phyloP scores from a whole-genome alignment of 2,888 invertebrate species.

The Synergus japonicus region DNA sequence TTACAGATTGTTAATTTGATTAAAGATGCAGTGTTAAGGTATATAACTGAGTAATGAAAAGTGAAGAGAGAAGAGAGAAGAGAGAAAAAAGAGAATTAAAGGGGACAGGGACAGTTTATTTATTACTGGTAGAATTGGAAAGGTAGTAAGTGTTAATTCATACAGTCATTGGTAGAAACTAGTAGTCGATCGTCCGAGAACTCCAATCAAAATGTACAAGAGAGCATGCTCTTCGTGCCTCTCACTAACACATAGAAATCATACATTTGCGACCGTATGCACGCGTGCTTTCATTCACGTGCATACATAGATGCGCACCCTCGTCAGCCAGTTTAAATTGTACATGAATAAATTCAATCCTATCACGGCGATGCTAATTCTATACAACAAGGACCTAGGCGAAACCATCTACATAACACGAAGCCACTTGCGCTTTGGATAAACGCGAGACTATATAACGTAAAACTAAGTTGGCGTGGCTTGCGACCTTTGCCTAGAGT shows the following conservation, averaged over 20 bases:
- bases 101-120: neutral
- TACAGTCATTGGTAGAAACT: constrained; percentile 26
- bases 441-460: constrained; percentile 38
- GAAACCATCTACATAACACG: constrained; percentile 65
- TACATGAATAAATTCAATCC: constrained; percentile 71
- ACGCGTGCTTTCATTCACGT: constrained; percentile 39
- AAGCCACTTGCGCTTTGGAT: constrained; percentile 57
- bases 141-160: neutral
- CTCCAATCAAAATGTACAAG: constrained; percentile 13
- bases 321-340: constrained; percentile 67
- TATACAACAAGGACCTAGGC: constrained; percentile 61
- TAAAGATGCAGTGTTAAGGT: too few relatives aligned
- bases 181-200: constrained; percentile 24
- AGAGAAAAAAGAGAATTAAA: too few relatives aligned
- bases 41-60: too few relatives aligned
- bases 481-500: constrained; percentile 40
- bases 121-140: neutral
- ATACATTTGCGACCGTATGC: constrained; percentile 29
- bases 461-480: constrained; percentile 43
- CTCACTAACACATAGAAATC: neutral
- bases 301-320: constrained; percentile 59
- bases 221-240: constrained; percentile 18
- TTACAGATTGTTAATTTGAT: too few relatives aligned
- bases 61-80: too few relatives aligned
- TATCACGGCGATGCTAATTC: constrained; percentile 69